A percentile compares a stretch with the other conserved stretches of the same genome.
phyloP scores from a whole-genome alignment of 2,888 invertebrate species.

The Noctua pronuba region DNA sequence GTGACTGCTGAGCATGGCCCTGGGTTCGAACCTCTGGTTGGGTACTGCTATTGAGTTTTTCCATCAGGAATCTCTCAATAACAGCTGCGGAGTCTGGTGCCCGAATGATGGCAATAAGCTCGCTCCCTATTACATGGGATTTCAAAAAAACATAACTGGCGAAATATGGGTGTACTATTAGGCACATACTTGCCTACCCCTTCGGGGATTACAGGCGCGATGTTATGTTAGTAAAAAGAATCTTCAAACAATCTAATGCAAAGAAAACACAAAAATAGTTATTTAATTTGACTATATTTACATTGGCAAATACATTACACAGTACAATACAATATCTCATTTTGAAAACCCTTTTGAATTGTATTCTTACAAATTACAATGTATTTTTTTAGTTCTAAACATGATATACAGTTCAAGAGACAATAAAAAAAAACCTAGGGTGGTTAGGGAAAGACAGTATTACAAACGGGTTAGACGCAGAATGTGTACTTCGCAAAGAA shows the following conservation, averaged over 20 bases:
- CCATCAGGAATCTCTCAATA: too few species aligned
- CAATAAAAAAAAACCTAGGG: too few species aligned
- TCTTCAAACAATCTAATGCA: not conserved
- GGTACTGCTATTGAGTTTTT: not conserved
- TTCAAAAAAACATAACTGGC: too few species aligned
- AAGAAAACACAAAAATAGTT: not conserved
- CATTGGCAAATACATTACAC: not conserved
- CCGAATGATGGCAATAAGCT: not conserved
- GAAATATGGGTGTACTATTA: not conserved
- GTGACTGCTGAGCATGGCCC: not conserved
- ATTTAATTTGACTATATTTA: not conserved
- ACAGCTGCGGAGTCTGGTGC: not conserved
- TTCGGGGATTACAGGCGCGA: not conserved
- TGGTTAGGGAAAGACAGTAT: too few species aligned
- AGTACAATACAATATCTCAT: not conserved
- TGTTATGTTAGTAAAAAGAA: not conserved
- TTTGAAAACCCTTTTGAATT: not conserved
- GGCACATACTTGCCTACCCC: not conserved
- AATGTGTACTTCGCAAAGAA: too few species aligned
- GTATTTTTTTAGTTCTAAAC: not conserved
- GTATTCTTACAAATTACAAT: not conserved
- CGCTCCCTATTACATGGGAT: not conserved
- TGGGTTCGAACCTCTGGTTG: not conserved
- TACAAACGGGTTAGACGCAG: too few species aligned
- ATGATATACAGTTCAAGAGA: not conserved